Evolutionary conservation across 2,113 vertebrate genomes (phyloP), one percentile per base, ranked within the genome.

Genomic region (Melanocharis versteri): DNA sequence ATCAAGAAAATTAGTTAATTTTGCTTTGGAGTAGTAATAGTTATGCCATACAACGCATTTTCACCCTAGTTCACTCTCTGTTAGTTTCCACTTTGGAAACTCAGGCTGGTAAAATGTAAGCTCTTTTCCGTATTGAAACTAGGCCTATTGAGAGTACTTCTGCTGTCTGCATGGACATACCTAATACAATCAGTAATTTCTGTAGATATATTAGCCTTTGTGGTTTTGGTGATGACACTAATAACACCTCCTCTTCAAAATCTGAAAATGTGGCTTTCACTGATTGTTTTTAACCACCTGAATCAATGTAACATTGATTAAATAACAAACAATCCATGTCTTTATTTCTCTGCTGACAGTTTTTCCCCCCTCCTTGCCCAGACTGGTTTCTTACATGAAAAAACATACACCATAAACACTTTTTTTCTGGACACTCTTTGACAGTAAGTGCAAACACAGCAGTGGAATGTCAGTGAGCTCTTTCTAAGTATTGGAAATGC

Each of bases 361-460:
- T 64, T 62, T 35, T 13, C 10, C 8, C 8, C 0, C 5, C 13
- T 4, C 1, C 10, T 53, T 76, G 28, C 9, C 6, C 5, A 9
- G 31, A 53, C 7, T 48, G 20, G 13, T 78, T 53, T 12, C n/a
- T 73, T 57, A 65, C 1, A 1, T 33, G 37, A 78, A 78, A 72
- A 72, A 27, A 28, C 10, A 28, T 37, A 16, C 3, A 56, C 10
- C 23, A 26, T 26, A 82, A 83, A 37, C 17, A 11, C 44, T 5
- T 65, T 31, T 71, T 69, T 84, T 83, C 35, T 1, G 3, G 24
- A 19, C 7, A 48, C 22, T 48, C 11, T 56, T 76, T 14, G 12
- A 48, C 26, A 73, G 15, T 40, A 91, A 73, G 9, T 57, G 12
- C 17, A 83, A 65, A 14, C 0, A 3, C 26, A 83, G 39, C 26